Base-by-base conservation (phyloP, 2,888 invertebrate species). In the Epirrhoe tristata region DNA sequence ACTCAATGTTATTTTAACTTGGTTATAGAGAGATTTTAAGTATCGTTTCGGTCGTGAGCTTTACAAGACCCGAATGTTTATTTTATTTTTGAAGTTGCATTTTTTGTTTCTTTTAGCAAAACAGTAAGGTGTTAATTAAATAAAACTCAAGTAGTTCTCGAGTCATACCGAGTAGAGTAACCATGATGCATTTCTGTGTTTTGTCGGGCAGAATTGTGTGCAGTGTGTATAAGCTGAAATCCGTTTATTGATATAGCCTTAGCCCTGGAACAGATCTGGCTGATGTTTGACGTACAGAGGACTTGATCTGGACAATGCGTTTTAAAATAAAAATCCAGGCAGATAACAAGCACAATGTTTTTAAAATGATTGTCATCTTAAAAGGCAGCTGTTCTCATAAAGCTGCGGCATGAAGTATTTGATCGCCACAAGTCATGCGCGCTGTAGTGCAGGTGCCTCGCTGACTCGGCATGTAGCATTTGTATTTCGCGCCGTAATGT, bases 1-100 rank as follows among this genome's bases (percentile, higher is more conserved):
- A 66, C 62, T 62, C 66, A 62, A 54, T 62, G 62, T 62, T 66
- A 66, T 66, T 66, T 62, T 58, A 54, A 62, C 50, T 55, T 6
- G 32, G 36, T 12, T 54, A 17, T 14, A 24, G 34, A 54, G 31
- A 53, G 24, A 24, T 46, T 57, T 52, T 52, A 17, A 16, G 46
- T 54, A 16, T 51, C n/a, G 56, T 52, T 57, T 66, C 17, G 31
- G 46, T 60, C 57, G 32, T 57, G 4, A 32, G 32, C 14, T 50
- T 36, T n/a, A 39, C 46, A 55, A 17, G 61, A 17, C 46, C 31
- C n/a, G 12, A 14, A 48, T 3, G 16, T 58, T 48, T n/a, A n/a
- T n/a, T n/a, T n/a, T 39, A 1, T 12, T 54, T 17, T 16, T n/a
- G 24, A 7, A 17, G 56, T 24, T 59, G 39, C 14, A 48, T 55